Conservation (phyloP, 2,888 invertebrate genomes). For the Diaphora mendica region DNA sequence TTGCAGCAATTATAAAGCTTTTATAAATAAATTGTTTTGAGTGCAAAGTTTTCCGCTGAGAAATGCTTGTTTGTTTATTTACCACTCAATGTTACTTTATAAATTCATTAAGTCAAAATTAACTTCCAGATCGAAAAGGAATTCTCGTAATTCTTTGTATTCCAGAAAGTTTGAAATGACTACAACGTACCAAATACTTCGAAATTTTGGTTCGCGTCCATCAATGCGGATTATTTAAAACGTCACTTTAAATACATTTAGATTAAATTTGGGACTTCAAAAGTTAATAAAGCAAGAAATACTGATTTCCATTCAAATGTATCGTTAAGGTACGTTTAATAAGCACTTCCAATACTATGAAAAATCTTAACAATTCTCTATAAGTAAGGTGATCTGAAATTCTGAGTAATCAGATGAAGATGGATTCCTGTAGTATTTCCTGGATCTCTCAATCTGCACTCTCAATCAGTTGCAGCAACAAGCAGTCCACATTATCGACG, state of each 20-base stretch:
- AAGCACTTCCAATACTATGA: not conserved
- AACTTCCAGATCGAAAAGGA: conserved; percentile 29
- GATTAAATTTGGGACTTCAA: not conserved
- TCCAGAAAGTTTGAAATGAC: conserved; percentile 17
- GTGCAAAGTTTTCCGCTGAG: not conserved
- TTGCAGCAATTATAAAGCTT: conserved; percentile 17
- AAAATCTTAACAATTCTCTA: not conserved
- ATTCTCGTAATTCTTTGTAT: conserved; percentile 21
- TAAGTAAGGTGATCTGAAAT: not conserved
- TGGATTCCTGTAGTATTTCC: too few species aligned
- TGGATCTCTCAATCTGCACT: too few species aligned
- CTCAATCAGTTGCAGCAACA: too few species aligned
- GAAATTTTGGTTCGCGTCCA: not conserved
- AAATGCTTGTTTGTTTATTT: conserved; percentile 29
- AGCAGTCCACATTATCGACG: too few species aligned
- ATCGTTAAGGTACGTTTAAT: not conserved
- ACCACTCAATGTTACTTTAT: conserved; percentile 35
- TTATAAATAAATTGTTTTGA: conserved; percentile 17
- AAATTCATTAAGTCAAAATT: conserved; percentile 39
- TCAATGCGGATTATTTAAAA: not conserved
- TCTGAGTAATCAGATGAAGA: not conserved
- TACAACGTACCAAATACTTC: conserved; percentile 10
- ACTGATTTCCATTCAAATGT: not conserved
- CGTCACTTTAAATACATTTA: not conserved
- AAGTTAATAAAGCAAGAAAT: not conserved